A percentile compares a stretch with the other conserved stretches of the same genome.
These are phyloP conservation scores for Ardeotis arabs DNA, from an alignment of 2,113 vertebrate species.

Conservation along the genomic window DNA sequence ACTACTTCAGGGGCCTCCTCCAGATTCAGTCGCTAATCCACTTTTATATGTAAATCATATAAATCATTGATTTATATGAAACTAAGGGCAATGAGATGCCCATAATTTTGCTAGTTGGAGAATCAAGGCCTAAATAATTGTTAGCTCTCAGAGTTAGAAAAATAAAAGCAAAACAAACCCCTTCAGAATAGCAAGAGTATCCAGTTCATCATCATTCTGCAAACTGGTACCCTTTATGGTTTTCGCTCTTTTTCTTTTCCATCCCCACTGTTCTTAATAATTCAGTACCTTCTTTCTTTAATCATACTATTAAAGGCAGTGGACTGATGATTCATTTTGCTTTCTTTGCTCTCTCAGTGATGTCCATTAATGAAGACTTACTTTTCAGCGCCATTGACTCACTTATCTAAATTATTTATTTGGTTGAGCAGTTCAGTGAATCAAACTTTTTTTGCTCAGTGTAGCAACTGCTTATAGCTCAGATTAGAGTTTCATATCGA, in stretches of 20 bases:
- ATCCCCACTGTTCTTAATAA: conserved; percentile 41
- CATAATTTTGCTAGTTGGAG: not conserved
- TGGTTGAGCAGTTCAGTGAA: conserved; percentile 43
- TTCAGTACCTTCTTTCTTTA: conserved; percentile 64
- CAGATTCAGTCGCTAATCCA: not conserved
- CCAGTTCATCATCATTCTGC: conserved; percentile 13
- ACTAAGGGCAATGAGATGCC: not conserved
- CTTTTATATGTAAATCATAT: conserved; percentile 34
- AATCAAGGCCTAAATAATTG: conserved; percentile 5
- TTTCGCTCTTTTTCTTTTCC: conserved; percentile 33
- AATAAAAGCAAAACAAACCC: not conserved
- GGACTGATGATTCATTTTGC: conserved; percentile 61
- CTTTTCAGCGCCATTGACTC: conserved; percentile 36
- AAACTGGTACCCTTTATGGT: not conserved
- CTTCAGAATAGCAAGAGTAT: not conserved
- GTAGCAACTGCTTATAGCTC: conserved; percentile 20
- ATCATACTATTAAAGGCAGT: conserved; percentile 62
- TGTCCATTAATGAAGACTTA: conserved; percentile 65
- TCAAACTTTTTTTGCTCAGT: conserved; percentile 35
- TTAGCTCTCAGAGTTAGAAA: not conserved
- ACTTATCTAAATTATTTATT: conserved; percentile 68
- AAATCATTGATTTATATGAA: conserved; percentile 10
- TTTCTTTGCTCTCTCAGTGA: conserved; percentile 55
- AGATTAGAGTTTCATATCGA: conserved; percentile 47
- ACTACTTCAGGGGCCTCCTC: not conserved